Evolutionary conservation across 1,140 invertebrate species (phyloP).

Genomic region (Drosophila bipectinata): DNA sequence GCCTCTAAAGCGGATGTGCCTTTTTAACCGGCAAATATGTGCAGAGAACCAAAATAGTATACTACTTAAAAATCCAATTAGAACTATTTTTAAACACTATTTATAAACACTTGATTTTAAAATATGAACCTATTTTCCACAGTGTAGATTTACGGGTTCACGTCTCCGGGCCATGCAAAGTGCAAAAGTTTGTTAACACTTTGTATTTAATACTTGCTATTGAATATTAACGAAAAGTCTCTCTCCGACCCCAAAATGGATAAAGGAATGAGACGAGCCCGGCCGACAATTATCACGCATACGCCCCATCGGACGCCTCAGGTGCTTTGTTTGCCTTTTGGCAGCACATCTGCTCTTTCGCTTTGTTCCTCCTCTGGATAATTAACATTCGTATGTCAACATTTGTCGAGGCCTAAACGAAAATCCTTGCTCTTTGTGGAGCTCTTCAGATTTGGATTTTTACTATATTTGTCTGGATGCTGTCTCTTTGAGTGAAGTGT

Average conservation of each 20-base stretch:
- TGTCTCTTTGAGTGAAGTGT: not conserved
- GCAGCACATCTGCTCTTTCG: not conserved
- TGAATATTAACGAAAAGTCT: constrained; percentile 38
- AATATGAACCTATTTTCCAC: not conserved
- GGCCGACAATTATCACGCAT: constrained; percentile 38
- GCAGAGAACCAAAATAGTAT: not conserved
- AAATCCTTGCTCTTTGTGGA: constrained; percentile 15
- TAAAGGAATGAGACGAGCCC: not conserved
- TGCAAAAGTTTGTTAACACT: constrained; percentile 66
- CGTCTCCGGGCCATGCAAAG: constrained; percentile 41
- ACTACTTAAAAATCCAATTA: not conserved
- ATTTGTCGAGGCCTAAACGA: constrained; percentile 47
- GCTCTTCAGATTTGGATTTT: constrained; percentile 16
- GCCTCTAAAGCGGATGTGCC: constrained; percentile 11
- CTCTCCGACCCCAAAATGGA: not conserved
- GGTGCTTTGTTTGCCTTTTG: constrained; percentile 17
- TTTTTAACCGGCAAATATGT: constrained; percentile 9
- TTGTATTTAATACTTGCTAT: constrained; percentile 49
- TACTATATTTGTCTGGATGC: not conserved
- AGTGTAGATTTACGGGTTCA: constrained; percentile 11
- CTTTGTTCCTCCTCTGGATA: constrained; percentile 24
- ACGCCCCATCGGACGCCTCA: constrained; percentile 15
- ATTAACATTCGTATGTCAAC: constrained; percentile 72
- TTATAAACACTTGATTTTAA: not conserved
- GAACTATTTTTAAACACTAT: too few relatives aligned